phyloP scores from a whole-genome alignment of 2,797 vertebrate species.

The Pangasius mekongensis region DNA sequence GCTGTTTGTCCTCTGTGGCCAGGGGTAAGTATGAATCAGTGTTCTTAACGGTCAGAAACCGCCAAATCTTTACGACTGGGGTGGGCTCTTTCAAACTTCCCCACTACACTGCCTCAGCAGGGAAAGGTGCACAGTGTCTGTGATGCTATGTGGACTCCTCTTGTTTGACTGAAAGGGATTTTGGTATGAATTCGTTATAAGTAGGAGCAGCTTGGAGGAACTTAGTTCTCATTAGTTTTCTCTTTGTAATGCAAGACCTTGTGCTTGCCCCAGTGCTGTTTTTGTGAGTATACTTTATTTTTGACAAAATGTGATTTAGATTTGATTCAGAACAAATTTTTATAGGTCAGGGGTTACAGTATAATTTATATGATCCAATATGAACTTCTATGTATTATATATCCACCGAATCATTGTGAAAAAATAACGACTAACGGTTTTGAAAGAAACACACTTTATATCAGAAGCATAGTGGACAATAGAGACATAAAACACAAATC shows the following conservation, averaged over 20 bases:
- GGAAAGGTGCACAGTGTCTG: slow-evolving; percentile 58
- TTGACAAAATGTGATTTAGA: neutral
- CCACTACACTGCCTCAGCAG: slow-evolving; percentile 62
- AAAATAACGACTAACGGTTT: neutral
- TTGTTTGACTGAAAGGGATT: slow-evolving; percentile 42
- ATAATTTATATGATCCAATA: neutral
- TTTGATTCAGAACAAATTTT: neutral
- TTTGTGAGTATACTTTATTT: slow-evolving; percentile 66
- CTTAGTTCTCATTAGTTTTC: slow-evolving; percentile 46
- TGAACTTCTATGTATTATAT: neutral
- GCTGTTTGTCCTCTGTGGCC: slow-evolving; percentile 66
- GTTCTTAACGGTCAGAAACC: slow-evolving; percentile 73
- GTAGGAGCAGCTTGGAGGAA: slow-evolving; percentile 39
- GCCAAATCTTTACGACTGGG: slow-evolving; percentile 58
- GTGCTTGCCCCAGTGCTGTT: slow-evolving; percentile 54
- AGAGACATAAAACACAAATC: neutral
- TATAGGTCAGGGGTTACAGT: neutral
- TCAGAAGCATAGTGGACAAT: neutral
- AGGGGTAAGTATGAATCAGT: slow-evolving; percentile 75
- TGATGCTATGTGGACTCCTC: slow-evolving; percentile 49
- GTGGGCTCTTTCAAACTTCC: slow-evolving; percentile 64
- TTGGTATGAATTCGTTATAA: slow-evolving; percentile 41
- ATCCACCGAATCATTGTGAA: neutral
- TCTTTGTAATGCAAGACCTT: slow-evolving; percentile 27
- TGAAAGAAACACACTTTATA: neutral